Evolutionary conservation across 2,797 vertebrate genomes (phyloP).

Genomic region (Sparus aurata): DNA sequence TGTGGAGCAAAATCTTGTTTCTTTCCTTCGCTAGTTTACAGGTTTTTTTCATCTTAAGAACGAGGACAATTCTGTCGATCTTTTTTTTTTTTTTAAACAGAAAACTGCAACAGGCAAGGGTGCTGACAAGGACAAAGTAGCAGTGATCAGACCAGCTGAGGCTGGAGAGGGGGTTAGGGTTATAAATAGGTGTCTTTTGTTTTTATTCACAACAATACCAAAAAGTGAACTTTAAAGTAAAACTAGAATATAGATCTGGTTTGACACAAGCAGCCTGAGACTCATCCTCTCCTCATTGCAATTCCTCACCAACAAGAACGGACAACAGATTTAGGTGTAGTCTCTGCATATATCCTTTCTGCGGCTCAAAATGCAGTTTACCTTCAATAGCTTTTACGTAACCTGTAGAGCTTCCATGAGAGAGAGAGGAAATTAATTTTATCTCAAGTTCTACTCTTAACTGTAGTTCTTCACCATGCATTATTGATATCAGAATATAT

Average conservation of each 20-base stretch:
- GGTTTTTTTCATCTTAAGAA: not conserved
- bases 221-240: too few species aligned
- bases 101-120: conserved; percentile 23
- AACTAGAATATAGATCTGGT: too few species aligned
- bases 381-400: not conserved
- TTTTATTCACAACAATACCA: too few species aligned
- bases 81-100: not conserved
- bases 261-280: not conserved
- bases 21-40: not conserved
- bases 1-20: not conserved
- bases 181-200: too few species aligned
- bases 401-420: not conserved
- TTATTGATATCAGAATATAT: conserved; percentile 9
- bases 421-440: conserved; percentile 9
- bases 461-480: not conserved
- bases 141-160: conserved; percentile 39
- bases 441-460: not conserved
- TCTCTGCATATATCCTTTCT: not conserved
- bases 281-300: not conserved
- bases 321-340: not conserved
- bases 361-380: not conserved
- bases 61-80: not conserved
- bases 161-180: too few species aligned
- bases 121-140: conserved; percentile 33
- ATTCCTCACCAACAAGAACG: not conserved